These are phyloP conservation scores for Aptenodytes forsteri DNA, from an alignment of 2,113 vertebrate genomes.

Conservation along the genomic window DNA sequence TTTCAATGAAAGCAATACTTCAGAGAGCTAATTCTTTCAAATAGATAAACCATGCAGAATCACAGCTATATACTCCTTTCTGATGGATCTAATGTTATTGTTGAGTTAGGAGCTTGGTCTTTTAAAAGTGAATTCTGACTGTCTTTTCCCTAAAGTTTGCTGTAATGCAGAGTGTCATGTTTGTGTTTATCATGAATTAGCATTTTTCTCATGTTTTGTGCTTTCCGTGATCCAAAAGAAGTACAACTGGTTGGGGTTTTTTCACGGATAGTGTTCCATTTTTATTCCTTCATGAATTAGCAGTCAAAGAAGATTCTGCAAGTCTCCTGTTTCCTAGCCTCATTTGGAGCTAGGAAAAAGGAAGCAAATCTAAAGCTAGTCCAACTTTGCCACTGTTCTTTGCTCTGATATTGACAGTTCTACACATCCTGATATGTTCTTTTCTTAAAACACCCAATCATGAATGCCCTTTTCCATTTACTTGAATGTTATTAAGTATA, in stretches of 20 bases:
- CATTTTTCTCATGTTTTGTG: background rate
- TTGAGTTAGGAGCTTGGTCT: background rate
- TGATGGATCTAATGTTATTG: background rate
- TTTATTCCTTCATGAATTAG: background rate
- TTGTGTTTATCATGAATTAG: background rate
- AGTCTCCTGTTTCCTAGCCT: background rate
- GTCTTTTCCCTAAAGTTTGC: background rate
- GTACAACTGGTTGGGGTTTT: background rate
- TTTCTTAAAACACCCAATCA: background rate
- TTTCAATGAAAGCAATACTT: background rate
- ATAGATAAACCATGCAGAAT: background rate
- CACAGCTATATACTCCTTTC: background rate
- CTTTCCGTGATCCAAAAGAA: background rate
- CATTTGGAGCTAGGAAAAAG: background rate
- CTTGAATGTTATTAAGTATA: background rate
- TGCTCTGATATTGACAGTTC: background rate
- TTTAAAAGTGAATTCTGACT: background rate
- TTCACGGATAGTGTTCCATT: background rate
- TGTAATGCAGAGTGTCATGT: background rate
- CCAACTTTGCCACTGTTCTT: background rate
- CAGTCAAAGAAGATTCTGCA: background rate
- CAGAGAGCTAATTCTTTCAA: background rate
- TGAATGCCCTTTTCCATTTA: background rate
- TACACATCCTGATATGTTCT: background rate
- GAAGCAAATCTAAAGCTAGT: background rate